Percentiles rank a stretch among this genome's conserved stretches.
These are phyloP conservation scores for Phenganax stokvisi DNA, from an alignment of 92 coral and sea anemone species.

Conservation along the genomic window DNA sequence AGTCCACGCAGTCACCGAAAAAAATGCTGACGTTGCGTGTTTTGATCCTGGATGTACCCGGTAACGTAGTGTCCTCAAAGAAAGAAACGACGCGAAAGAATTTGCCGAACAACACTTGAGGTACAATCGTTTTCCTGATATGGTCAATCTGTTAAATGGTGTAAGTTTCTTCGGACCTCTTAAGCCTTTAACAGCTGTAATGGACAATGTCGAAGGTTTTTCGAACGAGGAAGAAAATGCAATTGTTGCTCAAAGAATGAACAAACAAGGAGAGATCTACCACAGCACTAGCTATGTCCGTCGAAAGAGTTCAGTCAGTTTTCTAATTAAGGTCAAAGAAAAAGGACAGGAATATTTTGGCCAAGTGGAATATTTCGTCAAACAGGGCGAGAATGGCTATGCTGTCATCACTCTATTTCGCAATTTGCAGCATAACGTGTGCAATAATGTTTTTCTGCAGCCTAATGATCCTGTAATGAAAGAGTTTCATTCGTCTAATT, in stretches of 20 bases:
- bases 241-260: conserved; percentile 11
- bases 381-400: conserved; percentile 42
- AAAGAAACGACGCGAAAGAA: background rate
- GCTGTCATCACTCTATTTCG: conserved; percentile 45
- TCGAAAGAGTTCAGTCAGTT: conserved; percentile 51
- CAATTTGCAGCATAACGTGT: conserved; percentile 42
- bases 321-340: conserved; percentile 26
- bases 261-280: conserved; percentile 15
- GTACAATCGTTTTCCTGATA: background rate
- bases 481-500: conserved; percentile 44
- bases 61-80: too few relatives aligned
- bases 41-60: too few relatives aligned
- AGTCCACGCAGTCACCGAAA: too few relatives aligned
- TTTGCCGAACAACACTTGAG: background rate
- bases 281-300: conserved; percentile 41
- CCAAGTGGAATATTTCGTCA: conserved; percentile 46
- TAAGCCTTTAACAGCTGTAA: background rate
- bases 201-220: background rate
- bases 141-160: background rate
- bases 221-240: background rate
- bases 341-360: conserved; percentile 35
- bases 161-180: conserved; percentile 4
- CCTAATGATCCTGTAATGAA: conserved; percentile 44
- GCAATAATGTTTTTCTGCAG: conserved; percentile 37
- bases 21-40: too few relatives aligned